Evolutionary conservation across 2,797 vertebrate species (phyloP).

Genomic region (Clarias fuscus): DNA sequence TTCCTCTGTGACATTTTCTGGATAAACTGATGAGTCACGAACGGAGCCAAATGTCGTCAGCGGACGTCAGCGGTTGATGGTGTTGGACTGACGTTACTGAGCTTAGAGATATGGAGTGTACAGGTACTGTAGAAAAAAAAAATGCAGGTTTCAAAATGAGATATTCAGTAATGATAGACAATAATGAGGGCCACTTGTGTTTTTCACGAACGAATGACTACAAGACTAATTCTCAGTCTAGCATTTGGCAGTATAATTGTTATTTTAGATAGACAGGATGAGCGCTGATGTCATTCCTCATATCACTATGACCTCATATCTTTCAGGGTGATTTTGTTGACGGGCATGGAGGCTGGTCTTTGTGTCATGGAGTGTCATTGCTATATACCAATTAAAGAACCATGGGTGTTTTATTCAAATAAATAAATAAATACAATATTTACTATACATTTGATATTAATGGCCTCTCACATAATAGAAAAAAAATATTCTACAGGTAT

Average conservation of each 20-base stretch:
- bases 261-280: background rate
- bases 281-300: background rate
- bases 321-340: background rate
- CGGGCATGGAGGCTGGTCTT: background rate
- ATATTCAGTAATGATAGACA: conserved; percentile 54
- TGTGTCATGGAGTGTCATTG: background rate
- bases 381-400: background rate
- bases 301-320: background rate
- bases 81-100: conserved; percentile 28
- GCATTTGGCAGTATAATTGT: background rate
- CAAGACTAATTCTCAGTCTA: background rate
- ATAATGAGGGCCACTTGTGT: conserved; percentile 52
- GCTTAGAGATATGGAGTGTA: conserved; percentile 48
- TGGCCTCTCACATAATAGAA: too few relatives aligned
- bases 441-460: too few relatives aligned
- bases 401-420: too few relatives aligned
- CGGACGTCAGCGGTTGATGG: conserved; percentile 28
- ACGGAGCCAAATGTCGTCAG: conserved; percentile 17
- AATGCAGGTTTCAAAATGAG: conserved; percentile 52
- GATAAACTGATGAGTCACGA: conserved; percentile 28
- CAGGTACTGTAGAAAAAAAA: conserved; percentile 34
- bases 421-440: too few relatives aligned
- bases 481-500: too few relatives aligned
- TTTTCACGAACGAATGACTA: background rate
- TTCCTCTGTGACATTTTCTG: background rate